Base-by-base conservation (phyloP, 2,113 vertebrate genomes). In the Myotis yumanensis region DNA sequence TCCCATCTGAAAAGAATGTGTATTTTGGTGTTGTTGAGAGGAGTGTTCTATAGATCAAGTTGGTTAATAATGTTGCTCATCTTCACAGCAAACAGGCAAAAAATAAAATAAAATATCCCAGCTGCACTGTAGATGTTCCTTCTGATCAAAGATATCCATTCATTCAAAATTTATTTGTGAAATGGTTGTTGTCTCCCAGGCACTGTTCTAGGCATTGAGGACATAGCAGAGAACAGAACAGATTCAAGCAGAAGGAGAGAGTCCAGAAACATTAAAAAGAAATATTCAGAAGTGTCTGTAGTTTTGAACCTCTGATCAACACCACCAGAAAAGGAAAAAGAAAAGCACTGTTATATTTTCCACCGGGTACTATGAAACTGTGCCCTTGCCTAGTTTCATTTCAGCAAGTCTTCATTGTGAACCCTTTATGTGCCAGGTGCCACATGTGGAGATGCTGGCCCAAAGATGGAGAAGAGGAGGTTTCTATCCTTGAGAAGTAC, bases 281-380 rank as follows among this genome's bases (percentile, higher is more conserved):
- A 72, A 71, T 76, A 80, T 62, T 80, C 7, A 23, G 68, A 86
- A 75, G 18, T 4, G 3, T 64, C 57, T 48, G 16, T 54, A 73
- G 69, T 91, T 95, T 96, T 96, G 4, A 62, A 64, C 23, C 35
- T 69, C 28, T 87, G 64, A 52, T 51, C 22, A 32, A 87, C n/a
- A 90, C 16, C 11, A 83, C 14, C 72, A 69, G 77, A 69, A 84
- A 96, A 93, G 5, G 15, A 51, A 93, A 84, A 80, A 48, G 46
- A 23, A 9, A 76, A 91, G 40, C 46, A n/a, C 80, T 15, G 23
- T 91, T 57, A 73, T 18, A 66, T 83, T 94, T 92, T 23, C 43
- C 52, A 51, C 35, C 15, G 30, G 66, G 32, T 73, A 17, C 91
- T 51, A 35, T 40, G 28, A 88, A 46, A 43, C 40, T 48, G 59